Base-by-base conservation (phyloP, 2,888 invertebrate species). In the Ormyrus pomaceus region DNA sequence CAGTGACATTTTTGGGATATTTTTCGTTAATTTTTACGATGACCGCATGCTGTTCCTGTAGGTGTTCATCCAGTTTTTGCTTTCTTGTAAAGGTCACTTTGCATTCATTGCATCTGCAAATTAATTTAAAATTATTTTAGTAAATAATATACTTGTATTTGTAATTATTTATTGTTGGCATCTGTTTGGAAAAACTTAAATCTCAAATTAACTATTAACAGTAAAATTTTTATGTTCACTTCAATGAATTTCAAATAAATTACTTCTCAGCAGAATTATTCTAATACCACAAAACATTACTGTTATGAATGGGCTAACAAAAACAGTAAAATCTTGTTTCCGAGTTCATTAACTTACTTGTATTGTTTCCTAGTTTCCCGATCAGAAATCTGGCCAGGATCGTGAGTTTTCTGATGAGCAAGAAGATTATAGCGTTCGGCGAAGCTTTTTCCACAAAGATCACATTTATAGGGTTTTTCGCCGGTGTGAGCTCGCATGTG, bases 401-500 rank as follows among this genome's bases (percentile, higher is more conserved):
- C 85, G 74, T 91, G 91, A 70, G 87, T 88, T 70, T 89, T 89
- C 78, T 88, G 86, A 80, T 91, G 91, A 2, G 89, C 88, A 19
- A 87, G 84, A 34, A 91, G 85, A 84, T 91, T 91, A 82, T 91
- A 91, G 53, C 89, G 86, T 80, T 90, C 89, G 0, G 90, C 89
- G 80, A 91, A 90, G 80, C 85, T 84, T 79, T 87, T 87, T 0
- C 84, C 84, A 74, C 87, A 87, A 11, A 82, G 69, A 4, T 82
- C 65, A 82, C 87, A 87, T 51, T 79, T 85, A 77, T 85, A 86
- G 0, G 86, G 86, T 72, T 86, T 86, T 90, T 94, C 94, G 10
- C 94, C 94, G 71, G 93, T 93, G 90, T 95, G 95, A 77, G 93
- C 93, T 83, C 94, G 92, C 92, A 93, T 92, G 90, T 95, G 95